A percentile compares a stretch with the other conserved stretches of the same genome.
These are phyloP conservation scores for Camponotus fellah DNA, from an alignment of 2,888 invertebrate genomes.

Conservation along the genomic window DNA sequence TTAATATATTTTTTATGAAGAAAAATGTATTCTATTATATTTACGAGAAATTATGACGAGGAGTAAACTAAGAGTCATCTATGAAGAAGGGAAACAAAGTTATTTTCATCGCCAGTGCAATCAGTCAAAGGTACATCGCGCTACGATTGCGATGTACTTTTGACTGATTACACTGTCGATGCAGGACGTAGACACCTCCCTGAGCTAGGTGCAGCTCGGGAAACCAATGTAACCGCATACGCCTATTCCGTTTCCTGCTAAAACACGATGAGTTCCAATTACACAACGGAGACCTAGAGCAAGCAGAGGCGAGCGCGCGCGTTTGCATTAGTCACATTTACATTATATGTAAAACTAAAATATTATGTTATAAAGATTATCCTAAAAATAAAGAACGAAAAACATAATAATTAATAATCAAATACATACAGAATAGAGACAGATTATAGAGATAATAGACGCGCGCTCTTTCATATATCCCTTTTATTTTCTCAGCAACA, in stretches of 20 bases:
- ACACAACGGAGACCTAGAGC: conserved; percentile 75
- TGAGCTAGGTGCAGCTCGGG: conserved; percentile 73
- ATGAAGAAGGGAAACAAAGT: background rate
- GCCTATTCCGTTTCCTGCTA: conserved; percentile 81
- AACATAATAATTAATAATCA: no score
- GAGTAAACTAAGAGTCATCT: background rate
- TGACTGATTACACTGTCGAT: background rate
- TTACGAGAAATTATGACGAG: background rate
- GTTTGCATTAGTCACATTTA: conserved; percentile 40
- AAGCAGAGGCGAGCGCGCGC: conserved; percentile 53
- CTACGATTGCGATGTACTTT: background rate
- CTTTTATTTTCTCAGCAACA: no score
- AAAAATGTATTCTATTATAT: background rate
- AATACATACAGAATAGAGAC: background rate
- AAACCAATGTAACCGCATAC: conserved; percentile 80
- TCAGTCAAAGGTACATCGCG: background rate
- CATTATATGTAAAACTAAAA: background rate
- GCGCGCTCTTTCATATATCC: no score
- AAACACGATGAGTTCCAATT: conserved; percentile 81
- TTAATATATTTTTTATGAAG: background rate
- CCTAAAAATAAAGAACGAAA: no score
- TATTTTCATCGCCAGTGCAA: background rate
- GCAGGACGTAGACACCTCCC: conserved; percentile 11
- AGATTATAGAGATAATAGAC: background rate
- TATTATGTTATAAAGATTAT: no score